Evolutionary conservation across 2,797 vertebrate species (phyloP).

Genomic region (Cryptoblepharus egeriae): DNA sequence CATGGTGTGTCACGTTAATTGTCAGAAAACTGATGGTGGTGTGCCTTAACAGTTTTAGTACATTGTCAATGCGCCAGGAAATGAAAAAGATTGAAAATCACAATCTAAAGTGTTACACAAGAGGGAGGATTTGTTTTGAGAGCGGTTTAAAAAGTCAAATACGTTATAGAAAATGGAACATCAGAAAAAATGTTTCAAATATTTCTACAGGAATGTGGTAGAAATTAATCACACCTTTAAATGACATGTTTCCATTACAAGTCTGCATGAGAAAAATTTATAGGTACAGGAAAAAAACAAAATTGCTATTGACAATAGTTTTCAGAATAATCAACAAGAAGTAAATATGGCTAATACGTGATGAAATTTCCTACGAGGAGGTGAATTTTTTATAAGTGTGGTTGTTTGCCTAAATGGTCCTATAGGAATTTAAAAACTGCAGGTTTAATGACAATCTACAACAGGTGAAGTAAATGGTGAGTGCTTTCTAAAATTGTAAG

Average conservation of each 20-base stretch:
- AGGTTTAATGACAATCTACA: neutral
- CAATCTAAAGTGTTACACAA: neutral
- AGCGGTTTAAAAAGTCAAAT: conserved; percentile 9
- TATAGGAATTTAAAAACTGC: neutral
- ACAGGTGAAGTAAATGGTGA: neutral
- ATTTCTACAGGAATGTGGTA: conserved; percentile 24
- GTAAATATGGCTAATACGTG: neutral
- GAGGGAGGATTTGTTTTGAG: neutral
- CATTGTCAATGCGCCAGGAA: too few relatives aligned
- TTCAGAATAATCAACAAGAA: neutral
- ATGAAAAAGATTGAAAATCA: too few relatives aligned
- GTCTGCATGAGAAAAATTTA: conserved; percentile 27
- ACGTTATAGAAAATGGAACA: neutral
- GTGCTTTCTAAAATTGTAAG: neutral
- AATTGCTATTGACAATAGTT: neutral
- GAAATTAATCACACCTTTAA: conserved; percentile 40
- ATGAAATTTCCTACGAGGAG: neutral
- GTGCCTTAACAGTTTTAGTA: too few relatives aligned
- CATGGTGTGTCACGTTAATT: too few relatives aligned
- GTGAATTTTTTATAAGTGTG: neutral
- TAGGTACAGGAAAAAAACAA: neutral
- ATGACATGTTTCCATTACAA: neutral
- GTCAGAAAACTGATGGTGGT: too few relatives aligned
- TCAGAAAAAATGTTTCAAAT: neutral
- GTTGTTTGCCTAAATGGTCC: neutral